phyloP scores from a whole-genome alignment of 1,140 invertebrate genomes.

The Pseudomyrmex concolor region DNA sequence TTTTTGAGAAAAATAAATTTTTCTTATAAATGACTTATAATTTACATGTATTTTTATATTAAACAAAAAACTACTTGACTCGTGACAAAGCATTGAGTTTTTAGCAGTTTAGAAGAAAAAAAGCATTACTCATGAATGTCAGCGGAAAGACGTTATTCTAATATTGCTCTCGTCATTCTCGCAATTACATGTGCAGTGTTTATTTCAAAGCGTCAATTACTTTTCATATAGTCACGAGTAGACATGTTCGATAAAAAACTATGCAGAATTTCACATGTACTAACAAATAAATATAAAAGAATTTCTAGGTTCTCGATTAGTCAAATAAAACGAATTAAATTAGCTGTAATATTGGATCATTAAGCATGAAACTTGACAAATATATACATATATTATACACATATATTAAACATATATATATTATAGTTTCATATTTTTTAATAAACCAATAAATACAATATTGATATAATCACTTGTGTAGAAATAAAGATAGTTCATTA shows the following conservation, averaged over 20 bases:
- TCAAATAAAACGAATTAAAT: slow-evolving; percentile 1
- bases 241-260: no score
- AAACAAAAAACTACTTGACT: neutral
- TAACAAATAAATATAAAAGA: slow-evolving; percentile 8
- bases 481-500: neutral
- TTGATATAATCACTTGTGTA: neutral
- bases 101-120: neutral
- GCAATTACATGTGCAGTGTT: slow-evolving; percentile 14
- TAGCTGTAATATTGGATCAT: neutral
- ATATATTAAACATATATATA: no score
- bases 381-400: no score
- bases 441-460: neutral
- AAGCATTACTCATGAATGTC: slow-evolving; percentile 14
- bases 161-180: slow-evolving; percentile 19
- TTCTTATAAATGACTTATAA: neutral
- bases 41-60: neutral
- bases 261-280: neutral
- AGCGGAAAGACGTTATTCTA: slow-evolving; percentile 30
- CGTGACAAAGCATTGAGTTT: neutral
- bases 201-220: slow-evolving; percentile 16
- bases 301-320: neutral
- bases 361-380: no score
- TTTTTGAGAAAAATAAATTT: no score
- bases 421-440: no score
- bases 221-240: neutral